These are phyloP conservation scores for Hypomecis atomaria DNA, from an alignment of 2,888 invertebrate genomes.

Conservation along the genomic window DNA sequence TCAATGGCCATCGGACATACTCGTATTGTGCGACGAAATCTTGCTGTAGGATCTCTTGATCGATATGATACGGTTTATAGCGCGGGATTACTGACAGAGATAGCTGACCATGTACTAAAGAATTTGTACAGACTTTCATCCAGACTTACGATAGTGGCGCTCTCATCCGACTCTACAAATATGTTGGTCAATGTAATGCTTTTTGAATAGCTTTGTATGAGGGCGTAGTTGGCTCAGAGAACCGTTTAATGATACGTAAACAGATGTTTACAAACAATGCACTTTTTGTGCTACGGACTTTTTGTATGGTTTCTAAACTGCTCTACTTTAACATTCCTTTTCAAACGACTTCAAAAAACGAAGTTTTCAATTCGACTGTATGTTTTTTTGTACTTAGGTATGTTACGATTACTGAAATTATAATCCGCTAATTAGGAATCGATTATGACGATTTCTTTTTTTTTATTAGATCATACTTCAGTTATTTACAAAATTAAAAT, in stretches of 20 bases:
- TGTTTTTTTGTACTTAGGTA: no score
- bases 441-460: no score
- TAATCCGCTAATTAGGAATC: no score
- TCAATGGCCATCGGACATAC: slow-evolving; percentile 72
- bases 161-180: not conserved
- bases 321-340: not conserved
- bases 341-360: no score
- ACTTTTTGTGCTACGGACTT: slow-evolving; percentile 6
- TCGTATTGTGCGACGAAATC: slow-evolving; percentile 65
- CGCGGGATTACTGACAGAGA: no score
- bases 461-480: no score
- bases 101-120: not conserved
- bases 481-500: no score
- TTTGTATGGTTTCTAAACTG: not conserved
- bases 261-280: slow-evolving; percentile 61
- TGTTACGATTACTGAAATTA: no score
- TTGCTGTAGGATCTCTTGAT: slow-evolving; percentile 60
- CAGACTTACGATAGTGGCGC: not conserved
- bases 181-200: slow-evolving; percentile 13
- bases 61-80: slow-evolving; percentile 62
- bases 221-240: slow-evolving; percentile 52
- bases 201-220: slow-evolving; percentile 48
- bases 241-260: slow-evolving; percentile 67
- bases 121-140: not conserved
- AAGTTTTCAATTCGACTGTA: no score